Evolutionary conservation across 2,888 invertebrate genomes (phyloP), one percentile per base, ranked within the genome.

Genomic region (Blomia tropicalis): DNA sequence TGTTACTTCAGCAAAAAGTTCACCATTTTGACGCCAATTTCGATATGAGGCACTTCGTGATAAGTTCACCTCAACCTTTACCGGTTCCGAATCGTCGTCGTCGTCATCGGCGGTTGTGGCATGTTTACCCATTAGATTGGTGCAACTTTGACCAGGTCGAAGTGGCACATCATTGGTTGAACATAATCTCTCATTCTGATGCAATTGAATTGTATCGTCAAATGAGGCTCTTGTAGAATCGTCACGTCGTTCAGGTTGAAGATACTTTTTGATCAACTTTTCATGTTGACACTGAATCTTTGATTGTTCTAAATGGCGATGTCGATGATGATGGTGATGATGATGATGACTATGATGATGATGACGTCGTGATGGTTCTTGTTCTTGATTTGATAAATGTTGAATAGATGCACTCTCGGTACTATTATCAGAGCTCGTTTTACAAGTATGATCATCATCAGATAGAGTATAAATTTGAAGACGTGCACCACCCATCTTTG

Each of bases 401-500:
- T 41, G 41, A n/a, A n/a, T n/a, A n/a, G n/a, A n/a, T n/a, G n/a
- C n/a, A n/a, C n/a, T n/a, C 36, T 36, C 36, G 17, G 7, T 36
- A 11, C 36, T 17, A 17, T 7, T 17, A 36, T 36, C 54, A 7
- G 54, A 5, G 22, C 25, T 23, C 11, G 29, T 23, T 19, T 5
- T 23, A 19, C 29, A 14, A n/a, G 11, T 11, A 2, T 56, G 3
- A 3, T 56, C 56, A 25, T 56, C 56, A 29, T 56, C 29, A 19
- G 43, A 29, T 1, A 62, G 32, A 22, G 62, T 62, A 14, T 58
- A 62, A 23, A 62, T 62, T 19, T 58, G 19, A 23, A 62, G 58
- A 41, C 62, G 23, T 30, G 36, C 62, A 44, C 62, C 62, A 23
- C 62, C 62, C 62, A 62, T 62, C 30, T 62, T 62, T 23, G 62